phyloP scores from a whole-genome alignment of 2,888 invertebrate genomes.

The Lasiommata megera region DNA sequence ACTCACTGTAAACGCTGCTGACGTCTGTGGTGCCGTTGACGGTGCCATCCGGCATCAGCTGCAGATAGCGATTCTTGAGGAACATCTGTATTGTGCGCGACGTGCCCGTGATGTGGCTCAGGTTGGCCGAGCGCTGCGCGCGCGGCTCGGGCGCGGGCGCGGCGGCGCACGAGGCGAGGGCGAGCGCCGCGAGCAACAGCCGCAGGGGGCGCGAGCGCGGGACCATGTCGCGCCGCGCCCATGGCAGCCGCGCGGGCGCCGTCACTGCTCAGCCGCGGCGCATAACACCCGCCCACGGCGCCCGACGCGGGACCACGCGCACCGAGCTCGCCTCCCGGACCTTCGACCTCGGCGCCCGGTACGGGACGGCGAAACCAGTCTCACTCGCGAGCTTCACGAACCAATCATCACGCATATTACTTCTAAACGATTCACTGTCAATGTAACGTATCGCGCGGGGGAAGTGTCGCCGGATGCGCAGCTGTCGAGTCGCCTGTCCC shows the following conservation, averaged over 20 bases:
- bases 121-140: constrained; percentile 89
- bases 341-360: not conserved
- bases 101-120: constrained; percentile 90
- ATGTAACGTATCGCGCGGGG: not conserved
- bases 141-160: constrained; percentile 79
- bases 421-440: not conserved
- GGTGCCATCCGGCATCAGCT: constrained; percentile 91
- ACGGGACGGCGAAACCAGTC: constrained; percentile 16
- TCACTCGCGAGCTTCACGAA: constrained; percentile 9
- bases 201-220: constrained; percentile 77
- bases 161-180: constrained; percentile 74
- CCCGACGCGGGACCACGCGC: constrained; percentile 39
- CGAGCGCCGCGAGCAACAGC: constrained; percentile 79
- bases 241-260: constrained; percentile 77
- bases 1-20: constrained; percentile 93
- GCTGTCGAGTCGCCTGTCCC: not conserved
- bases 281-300: constrained; percentile 37
- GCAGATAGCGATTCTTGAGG: constrained; percentile 91
- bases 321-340: constrained; percentile 9
- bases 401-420: constrained; percentile 13
- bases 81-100: constrained; percentile 91
- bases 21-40: constrained; percentile 92
- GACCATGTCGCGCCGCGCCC: constrained; percentile 79
- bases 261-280: constrained; percentile 65
- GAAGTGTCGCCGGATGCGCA: not conserved